These are phyloP conservation scores for Sebastes hubbsi DNA, from an alignment of 2,797 vertebrate species.

Conservation along the genomic window DNA sequence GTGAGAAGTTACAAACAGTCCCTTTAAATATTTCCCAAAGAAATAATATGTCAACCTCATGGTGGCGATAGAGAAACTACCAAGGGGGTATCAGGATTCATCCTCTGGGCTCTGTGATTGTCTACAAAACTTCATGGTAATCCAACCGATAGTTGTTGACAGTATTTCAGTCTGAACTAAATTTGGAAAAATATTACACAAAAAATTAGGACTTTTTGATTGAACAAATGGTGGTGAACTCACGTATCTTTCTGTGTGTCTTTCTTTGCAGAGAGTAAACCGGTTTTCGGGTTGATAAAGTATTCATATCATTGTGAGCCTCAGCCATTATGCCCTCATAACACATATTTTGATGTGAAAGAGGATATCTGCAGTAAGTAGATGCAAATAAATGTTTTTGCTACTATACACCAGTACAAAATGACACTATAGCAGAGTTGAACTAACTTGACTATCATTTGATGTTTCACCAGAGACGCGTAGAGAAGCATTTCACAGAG, in stretches of 20 bases:
- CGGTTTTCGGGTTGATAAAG: background rate
- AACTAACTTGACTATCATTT: slow-evolving; percentile 17
- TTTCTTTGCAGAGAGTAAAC: background rate
- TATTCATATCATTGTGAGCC: slow-evolving; percentile 61
- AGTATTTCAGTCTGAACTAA: background rate
- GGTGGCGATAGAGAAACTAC: background rate
- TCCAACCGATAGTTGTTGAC: background rate
- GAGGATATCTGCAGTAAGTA: slow-evolving; percentile 30
- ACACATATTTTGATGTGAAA: slow-evolving; percentile 52
- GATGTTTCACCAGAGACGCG: slow-evolving; percentile 8
- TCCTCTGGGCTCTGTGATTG: background rate
- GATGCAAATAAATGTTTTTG: background rate
- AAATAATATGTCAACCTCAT: background rate
- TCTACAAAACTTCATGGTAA: background rate
- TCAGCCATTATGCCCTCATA: slow-evolving; percentile 31
- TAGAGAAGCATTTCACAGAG: too few species aligned
- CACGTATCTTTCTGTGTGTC: background rate
- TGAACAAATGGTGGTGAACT: background rate
- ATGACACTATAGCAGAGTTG: background rate
- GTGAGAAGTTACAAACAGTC: too few species aligned
- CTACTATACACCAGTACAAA: background rate
- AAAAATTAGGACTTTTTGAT: background rate
- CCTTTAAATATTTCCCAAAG: background rate
- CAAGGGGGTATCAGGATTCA: background rate
- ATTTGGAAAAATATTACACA: background rate